These are phyloP conservation scores for Drosophila athabasca DNA, from an alignment of 1,140 invertebrate species.

Conservation along the genomic window DNA sequence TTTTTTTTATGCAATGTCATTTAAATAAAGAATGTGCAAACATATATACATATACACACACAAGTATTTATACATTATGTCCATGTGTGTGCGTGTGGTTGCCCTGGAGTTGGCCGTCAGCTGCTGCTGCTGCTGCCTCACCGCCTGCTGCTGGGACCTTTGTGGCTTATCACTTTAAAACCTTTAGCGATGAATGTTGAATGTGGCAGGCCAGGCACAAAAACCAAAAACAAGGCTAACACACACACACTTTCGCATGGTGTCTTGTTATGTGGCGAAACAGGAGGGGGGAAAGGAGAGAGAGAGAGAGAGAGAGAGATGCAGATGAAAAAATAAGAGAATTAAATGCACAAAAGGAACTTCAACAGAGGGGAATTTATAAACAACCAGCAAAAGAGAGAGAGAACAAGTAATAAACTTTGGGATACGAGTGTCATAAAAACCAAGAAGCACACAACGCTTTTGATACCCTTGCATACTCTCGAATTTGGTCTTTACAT, in stretches of 20 bases:
- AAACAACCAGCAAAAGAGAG: slow-evolving; percentile 32
- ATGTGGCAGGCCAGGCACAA: slow-evolving; percentile 35
- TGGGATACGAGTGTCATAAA: slow-evolving; percentile 35
- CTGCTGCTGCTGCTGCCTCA: slow-evolving; percentile 46
- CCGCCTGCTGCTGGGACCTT: slow-evolving; percentile 25
- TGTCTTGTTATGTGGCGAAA: slow-evolving; percentile 27
- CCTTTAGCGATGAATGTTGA: slow-evolving; percentile 46
- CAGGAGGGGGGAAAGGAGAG: neutral
- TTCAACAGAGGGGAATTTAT: slow-evolving; percentile 37
- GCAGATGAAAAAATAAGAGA: slow-evolving; percentile 44
- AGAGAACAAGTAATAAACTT: slow-evolving; percentile 41
- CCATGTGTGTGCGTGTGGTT: slow-evolving; percentile 20
- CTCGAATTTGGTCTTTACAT: too few species aligned
- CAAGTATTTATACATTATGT: neutral
- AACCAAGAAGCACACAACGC: slow-evolving; percentile 13
- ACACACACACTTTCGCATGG: slow-evolving; percentile 27
- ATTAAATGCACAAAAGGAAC: slow-evolving; percentile 50
- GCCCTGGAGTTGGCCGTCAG: slow-evolving; percentile 36
- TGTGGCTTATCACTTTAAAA: slow-evolving; percentile 53
- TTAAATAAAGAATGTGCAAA: slow-evolving; percentile 47
- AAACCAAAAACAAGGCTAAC: slow-evolving; percentile 34
- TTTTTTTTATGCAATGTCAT: slow-evolving; percentile 51
- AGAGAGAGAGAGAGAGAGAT: too few species aligned
- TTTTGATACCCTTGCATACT: slow-evolving; percentile 21
- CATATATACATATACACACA: neutral